A percentile compares a stretch with the other conserved stretches of the same genome.
Conservation (phyloP, 92 coral and sea anemone species). For the Diadumene lineata region DNA sequence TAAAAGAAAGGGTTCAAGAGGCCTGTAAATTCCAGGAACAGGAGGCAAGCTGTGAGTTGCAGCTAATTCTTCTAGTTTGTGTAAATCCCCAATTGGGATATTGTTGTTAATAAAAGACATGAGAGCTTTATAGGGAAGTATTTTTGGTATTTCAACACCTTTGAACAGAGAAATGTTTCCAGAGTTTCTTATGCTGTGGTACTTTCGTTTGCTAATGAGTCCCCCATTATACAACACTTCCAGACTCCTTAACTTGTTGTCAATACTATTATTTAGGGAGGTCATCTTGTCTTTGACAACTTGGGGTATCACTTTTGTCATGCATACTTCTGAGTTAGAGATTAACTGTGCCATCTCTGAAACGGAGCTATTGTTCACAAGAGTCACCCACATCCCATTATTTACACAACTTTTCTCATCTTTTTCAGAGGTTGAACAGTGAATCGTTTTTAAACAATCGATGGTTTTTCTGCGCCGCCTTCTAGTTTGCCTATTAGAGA, state of each 20-base stretch:
- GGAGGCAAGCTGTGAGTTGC: too few relatives aligned
- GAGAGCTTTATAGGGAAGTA: constrained; percentile 34
- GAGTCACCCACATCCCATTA: constrained; percentile 59
- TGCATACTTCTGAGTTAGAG: constrained; percentile 25
- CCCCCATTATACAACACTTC: constrained; percentile 9
- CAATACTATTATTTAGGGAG: constrained; percentile 30
- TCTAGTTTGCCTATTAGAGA: too few relatives aligned
- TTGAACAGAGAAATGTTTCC: neutral
- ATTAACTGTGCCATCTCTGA: constrained; percentile 26
- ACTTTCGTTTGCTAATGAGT: constrained; percentile 28
- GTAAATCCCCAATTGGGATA: too few relatives aligned
- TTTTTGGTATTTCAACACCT: neutral
- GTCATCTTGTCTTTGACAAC: constrained; percentile 32
- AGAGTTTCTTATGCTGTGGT: constrained; percentile 26
- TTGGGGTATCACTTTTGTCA: constrained; percentile 38
- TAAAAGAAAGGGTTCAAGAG: too few relatives aligned
- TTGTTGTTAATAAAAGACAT: constrained; percentile 44
- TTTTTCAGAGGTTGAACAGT: constrained; percentile 42
- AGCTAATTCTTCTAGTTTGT: too few relatives aligned
- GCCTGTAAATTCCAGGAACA: too few relatives aligned
- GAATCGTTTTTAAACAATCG: constrained; percentile 53
- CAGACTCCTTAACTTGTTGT: constrained; percentile 18
- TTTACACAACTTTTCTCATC: constrained; percentile 23
- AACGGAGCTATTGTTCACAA: constrained; percentile 50
- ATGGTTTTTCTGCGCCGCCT: constrained; percentile 67